Conservation (phyloP, 2,797 vertebrate genomes). For the Phalloptychus januarius region DNA sequence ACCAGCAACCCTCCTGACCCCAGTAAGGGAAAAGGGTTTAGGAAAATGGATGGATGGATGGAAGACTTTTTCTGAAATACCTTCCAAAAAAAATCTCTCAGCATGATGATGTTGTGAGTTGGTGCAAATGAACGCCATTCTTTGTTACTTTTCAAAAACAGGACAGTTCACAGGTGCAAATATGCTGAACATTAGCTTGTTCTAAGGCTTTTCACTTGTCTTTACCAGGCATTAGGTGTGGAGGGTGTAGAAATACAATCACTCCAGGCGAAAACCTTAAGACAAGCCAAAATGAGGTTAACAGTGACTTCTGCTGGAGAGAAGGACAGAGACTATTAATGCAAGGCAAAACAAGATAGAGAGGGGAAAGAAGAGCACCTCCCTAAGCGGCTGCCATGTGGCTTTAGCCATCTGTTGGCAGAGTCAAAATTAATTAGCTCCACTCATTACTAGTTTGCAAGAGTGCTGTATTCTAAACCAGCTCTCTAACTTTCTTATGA, state of each 20-base stretch:
- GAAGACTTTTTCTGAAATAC: background rate
- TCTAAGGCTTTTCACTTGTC: background rate
- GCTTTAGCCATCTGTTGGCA: slow-evolving; percentile 86
- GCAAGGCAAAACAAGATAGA: slow-evolving; percentile 55
- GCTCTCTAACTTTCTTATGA: slow-evolving; percentile 47
- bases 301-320: slow-evolving; percentile 40
- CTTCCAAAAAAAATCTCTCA: background rate
- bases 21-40: too few relatives aligned
- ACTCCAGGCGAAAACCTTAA: slow-evolving; percentile 21
- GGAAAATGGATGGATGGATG: too few relatives aligned
- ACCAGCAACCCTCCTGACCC: too few relatives aligned
- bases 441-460: slow-evolving; percentile 81
- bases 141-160: background rate
- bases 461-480: slow-evolving; percentile 73
- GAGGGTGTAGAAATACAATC: background rate
- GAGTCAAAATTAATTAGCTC: slow-evolving; percentile 85
- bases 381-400: slow-evolving; percentile 79
- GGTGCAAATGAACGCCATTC: background rate
- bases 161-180: background rate
- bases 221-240: background rate
- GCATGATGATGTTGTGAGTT: background rate
- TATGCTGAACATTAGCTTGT: background rate
- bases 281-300: slow-evolving; percentile 24
- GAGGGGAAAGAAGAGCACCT: slow-evolving; percentile 68
- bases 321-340: slow-evolving; percentile 61